Percentiles rank a stretch among this genome's conserved stretches.
Evolutionary conservation across 2,113 vertebrate species (phyloP).

Genomic region (Ictidomys tridecemlineatus): DNA sequence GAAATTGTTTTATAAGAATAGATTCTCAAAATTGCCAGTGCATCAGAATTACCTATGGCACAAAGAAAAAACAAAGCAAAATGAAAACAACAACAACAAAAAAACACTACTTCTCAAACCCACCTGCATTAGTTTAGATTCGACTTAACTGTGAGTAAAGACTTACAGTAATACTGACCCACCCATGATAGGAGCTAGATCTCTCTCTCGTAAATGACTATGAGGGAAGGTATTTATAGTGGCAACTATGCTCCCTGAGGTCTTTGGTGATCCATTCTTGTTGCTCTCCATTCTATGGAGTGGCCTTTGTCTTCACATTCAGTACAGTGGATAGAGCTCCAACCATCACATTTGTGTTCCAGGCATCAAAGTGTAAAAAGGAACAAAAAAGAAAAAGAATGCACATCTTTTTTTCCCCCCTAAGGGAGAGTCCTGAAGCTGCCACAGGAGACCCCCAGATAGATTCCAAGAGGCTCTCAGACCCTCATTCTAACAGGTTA

Average conservation of each 20-base stretch:
- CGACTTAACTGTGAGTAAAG: neutral
- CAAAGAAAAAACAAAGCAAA: neutral
- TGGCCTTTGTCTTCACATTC: neutral
- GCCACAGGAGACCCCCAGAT: neutral
- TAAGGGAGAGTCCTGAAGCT: neutral
- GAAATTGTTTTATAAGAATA: constrained; percentile 1
- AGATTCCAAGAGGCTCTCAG: neutral
- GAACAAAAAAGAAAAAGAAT: neutral
- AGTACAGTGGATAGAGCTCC: neutral
- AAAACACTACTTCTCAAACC: neutral
- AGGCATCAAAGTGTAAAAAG: neutral
- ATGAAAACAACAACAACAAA: neutral
- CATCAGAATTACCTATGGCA: constrained; percentile 1
- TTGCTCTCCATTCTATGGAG: neutral
- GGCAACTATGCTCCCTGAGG: neutral
- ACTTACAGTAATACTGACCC: neutral
- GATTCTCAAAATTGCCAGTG: neutral
- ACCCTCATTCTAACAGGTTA: neutral
- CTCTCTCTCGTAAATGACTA: neutral
- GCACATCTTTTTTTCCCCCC: neutral
- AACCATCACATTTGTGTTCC: neutral
- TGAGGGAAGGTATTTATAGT: neutral
- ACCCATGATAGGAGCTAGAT: neutral
- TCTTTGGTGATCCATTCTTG: neutral
- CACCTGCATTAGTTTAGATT: neutral